Evolutionary conservation across 2,888 invertebrate species (phyloP), one percentile per base, ranked within the genome.

Genomic region (Platycheirus albimanus): DNA sequence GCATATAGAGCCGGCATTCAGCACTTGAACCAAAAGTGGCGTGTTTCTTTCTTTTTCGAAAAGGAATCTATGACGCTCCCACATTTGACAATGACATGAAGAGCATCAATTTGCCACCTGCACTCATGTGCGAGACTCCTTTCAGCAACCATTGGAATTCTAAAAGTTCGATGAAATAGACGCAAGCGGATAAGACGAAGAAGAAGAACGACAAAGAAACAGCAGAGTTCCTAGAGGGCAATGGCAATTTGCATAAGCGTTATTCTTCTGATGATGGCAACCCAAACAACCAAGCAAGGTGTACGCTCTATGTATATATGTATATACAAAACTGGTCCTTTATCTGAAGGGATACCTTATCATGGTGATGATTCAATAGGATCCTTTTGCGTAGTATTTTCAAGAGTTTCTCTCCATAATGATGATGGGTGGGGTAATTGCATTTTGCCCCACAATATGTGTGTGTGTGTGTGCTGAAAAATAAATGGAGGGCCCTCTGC

Each of bases 31-130:
- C 13, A 38, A 38, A 54, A 76, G 72, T 66, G 66, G 45, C 13
- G 28, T 72, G 49, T 36, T 45, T 33, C 20, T 36, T 30, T 63
- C 8, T 30, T 13, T 47, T 56, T 13, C 41, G 3, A 58, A 45
- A 45, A 56, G 30, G 52, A 72, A 61, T 47, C 67, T 20, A 36
- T 61, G 67, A 49, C 63, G 36, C 54, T 56, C 33, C 61, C 54
- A 72, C 61, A 78, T 72, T 69, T 69, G 63, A 74, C 78, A 83
- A 78, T 83, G 69, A 74, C 72, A 74, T 83, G 72, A 69, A 78
- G 78, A 74, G 78, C 83, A 72, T 78, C 83, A 83, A 83, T 78
- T 83, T 83, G 83, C 72, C 83, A 83, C 83, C 78, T 83, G 83
- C 77, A 83, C 77, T 72, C 81, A 67, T 80, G 80, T 64, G 71